Conservation (phyloP, 2,888 invertebrate species). For the Stenodera caucasica region DNA sequence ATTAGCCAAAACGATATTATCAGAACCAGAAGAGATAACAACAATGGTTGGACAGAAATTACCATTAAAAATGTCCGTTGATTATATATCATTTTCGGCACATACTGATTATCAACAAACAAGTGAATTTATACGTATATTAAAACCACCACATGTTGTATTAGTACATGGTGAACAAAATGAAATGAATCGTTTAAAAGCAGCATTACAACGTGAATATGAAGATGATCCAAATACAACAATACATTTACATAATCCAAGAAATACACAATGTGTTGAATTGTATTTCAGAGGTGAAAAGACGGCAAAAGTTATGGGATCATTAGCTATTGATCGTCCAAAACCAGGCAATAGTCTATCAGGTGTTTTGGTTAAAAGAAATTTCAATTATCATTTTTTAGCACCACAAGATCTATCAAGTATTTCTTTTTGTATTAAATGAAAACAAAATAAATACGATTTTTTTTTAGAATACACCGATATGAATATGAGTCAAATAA, state of each 20-base stretch:
- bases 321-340: constrained; percentile 81
- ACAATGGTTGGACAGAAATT: constrained; percentile 95
- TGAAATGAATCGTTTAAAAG: constrained; percentile 96
- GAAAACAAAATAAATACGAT: constrained; percentile 1
- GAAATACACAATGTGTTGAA: constrained; percentile 91
- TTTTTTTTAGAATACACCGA: constrained; percentile 84
- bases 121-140: constrained; percentile 90
- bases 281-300: constrained; percentile 97
- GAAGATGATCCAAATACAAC: constrained; percentile 79
- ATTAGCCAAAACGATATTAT: constrained; percentile 88
- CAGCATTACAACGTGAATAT: constrained; percentile 91
- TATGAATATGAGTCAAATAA: constrained; percentile 89
- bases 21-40: constrained; percentile 97
- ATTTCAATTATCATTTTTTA: constrained; percentile 97
- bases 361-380: constrained; percentile 93
- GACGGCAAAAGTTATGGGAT: constrained; percentile 97
- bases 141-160: constrained; percentile 95
- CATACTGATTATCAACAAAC: constrained; percentile 99
- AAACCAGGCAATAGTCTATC: constrained; percentile 78
- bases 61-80: constrained; percentile 95
- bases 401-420: constrained; percentile 89
- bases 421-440: constrained; percentile 52
- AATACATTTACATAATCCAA: constrained; percentile 93
- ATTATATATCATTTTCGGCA: constrained; percentile 99
- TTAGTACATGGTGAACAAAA: constrained; percentile 98